Evolutionary conservation across 2,888 invertebrate species (phyloP), one percentile per base, ranked within the genome.

Genomic region (Caenorhabditis drosophilae): DNA sequence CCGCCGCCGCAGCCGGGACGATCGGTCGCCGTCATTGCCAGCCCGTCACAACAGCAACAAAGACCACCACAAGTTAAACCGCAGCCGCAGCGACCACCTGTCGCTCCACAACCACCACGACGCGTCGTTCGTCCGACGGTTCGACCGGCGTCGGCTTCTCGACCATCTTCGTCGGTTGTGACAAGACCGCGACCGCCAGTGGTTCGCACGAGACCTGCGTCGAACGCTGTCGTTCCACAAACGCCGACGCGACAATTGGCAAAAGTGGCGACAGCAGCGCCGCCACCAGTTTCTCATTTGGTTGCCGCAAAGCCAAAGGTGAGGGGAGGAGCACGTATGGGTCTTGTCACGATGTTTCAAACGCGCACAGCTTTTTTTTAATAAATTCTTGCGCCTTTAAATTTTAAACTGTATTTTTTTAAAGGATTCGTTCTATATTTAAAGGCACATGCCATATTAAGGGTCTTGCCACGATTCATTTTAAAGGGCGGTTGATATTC

Each of bases 261-360:
- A 7, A 22, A 22, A 20, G 35, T n/a, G 18, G 16, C 49, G 38
- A 50, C 49, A 2, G 23, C 16, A 16, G 47, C 35, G 6, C 31
- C 11, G 35, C 47, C 34, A 31, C 18, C 31, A 4, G 9, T 12
- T 22, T 35, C 47, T 22, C 57, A 58, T 27, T 50, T 68, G 58
- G 57, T 50, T n/a, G 38, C 42, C 42, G 42, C 4, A 16, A 56
- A 11, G 20, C 22, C 59, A 7, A 63, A 54, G 41, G 53, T 51
- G 50, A 58, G 53, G 53, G 36, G 4, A 16, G 16, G 36, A n/a
- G 12, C 31, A 31, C 12, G 7, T 31, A 31, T 31, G 7, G 31
- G 31, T 12, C 31, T 12, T 12, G 31, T 12, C 9, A 11, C n/a
- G n/a, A n/a, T n/a, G n/a, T n/a, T n/a, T n/a, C n/a, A n/a, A n/a